Conservation (phyloP, 2,797 vertebrate genomes). For the Scleropages formosus region DNA sequence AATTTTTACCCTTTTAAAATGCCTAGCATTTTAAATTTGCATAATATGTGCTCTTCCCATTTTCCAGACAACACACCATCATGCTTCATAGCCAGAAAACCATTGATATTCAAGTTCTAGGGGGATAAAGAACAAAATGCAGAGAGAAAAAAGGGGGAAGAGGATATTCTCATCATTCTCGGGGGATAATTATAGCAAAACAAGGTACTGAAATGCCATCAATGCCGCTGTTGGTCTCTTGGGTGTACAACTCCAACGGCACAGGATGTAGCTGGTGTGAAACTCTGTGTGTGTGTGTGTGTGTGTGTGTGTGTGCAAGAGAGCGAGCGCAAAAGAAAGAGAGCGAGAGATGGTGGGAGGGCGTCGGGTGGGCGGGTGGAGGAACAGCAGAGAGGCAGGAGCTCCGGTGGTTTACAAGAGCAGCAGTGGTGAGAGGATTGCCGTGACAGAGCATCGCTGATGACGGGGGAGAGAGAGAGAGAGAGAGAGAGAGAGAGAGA, state of each 20-base stretch:
- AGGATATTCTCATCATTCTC: too few species aligned
- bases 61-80: neutral
- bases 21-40: too few species aligned
- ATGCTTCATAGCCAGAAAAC: too few species aligned
- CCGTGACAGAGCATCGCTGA: conserved; percentile 50
- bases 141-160: neutral
- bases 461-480: conserved; percentile 33
- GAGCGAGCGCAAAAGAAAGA: conserved; percentile 10
- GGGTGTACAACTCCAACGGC: neutral
- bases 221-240: conserved; percentile 13
- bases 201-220: neutral
- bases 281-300: conserved; percentile 9
- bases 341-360: conserved; percentile 1
- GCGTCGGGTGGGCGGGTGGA: neutral
- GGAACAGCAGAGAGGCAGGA: conserved; percentile 18
- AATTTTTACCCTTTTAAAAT: too few species aligned
- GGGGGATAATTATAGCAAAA: neutral
- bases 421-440: conserved; percentile 38
- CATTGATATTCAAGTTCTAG: too few species aligned
- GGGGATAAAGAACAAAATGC: too few species aligned
- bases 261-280: conserved; percentile 30
- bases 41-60: neutral
- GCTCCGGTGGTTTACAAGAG: conserved; percentile 40
- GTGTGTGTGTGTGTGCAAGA: conserved; percentile 8
- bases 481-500: conserved; percentile 23